Evolutionary conservation across 1,140 invertebrate genomes (phyloP).

Genomic region (Caenorhabditis elegans): WBcel235 BX284602.5:30001-30500

Average conservation of each 20-base stretch:
- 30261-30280: slow-evolving; percentile 84
- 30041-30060: neutral
- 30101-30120: neutral
- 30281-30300: slow-evolving; percentile 78
- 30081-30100: neutral
- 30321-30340: slow-evolving; percentile 78
- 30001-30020: too few species aligned
- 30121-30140: neutral
- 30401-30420: too few species aligned
- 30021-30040: too few species aligned
- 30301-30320: slow-evolving; percentile 78
- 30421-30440: too few species aligned
- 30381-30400: too few species aligned
- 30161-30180: slow-evolving; percentile 44
- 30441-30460: too few species aligned
- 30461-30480: too few species aligned
- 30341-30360: slow-evolving; percentile 12
- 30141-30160: slow-evolving; percentile 42
- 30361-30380: too few species aligned
- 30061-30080: neutral
- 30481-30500: too few species aligned
- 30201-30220: neutral
- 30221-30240: slow-evolving; percentile 71
- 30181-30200: slow-evolving; percentile 6
- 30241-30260: slow-evolving; percentile 81